Percentiles rank a stretch among this genome's conserved stretches.
Conservation (phyloP, 2,888 invertebrate species). For the Oligia fasciuncula region DNA sequence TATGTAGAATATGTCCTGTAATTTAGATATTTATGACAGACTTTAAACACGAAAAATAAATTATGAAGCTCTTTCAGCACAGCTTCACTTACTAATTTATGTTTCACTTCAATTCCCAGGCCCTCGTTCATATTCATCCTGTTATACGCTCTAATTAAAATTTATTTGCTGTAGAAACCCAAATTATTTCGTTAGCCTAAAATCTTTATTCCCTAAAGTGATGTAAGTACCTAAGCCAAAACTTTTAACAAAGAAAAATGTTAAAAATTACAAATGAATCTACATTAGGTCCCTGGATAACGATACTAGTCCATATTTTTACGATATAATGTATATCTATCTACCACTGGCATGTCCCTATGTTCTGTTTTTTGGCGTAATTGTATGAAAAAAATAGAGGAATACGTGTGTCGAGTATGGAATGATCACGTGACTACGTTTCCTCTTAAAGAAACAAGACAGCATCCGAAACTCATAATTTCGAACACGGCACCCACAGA, state of each 20-base stretch:
- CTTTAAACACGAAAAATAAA: not conserved
- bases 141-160: slow-evolving; percentile 25
- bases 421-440: not conserved
- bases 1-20: not conserved
- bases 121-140: slow-evolving; percentile 26
- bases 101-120: slow-evolving; percentile 16
- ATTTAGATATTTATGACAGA: not conserved
- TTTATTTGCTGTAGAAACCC: slow-evolving; percentile 26
- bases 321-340: not conserved
- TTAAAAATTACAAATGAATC: not conserved
- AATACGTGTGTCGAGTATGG: not conserved
- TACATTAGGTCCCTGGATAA: not conserved
- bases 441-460: not conserved
- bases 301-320: not conserved
- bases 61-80: not conserved
- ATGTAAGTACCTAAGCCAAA: not conserved
- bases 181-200: slow-evolving; percentile 9
- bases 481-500: not conserved
- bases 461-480: not conserved
- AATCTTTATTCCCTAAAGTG: slow-evolving; percentile 17
- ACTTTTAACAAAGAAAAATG: not conserved
- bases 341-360: not conserved
- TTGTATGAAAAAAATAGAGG: not conserved
- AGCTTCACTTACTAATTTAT: slow-evolving; percentile 9
- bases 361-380: not conserved